Base-by-base conservation (phyloP, 2,797 vertebrate genomes). In the Rhinichthys osculus region DNA sequence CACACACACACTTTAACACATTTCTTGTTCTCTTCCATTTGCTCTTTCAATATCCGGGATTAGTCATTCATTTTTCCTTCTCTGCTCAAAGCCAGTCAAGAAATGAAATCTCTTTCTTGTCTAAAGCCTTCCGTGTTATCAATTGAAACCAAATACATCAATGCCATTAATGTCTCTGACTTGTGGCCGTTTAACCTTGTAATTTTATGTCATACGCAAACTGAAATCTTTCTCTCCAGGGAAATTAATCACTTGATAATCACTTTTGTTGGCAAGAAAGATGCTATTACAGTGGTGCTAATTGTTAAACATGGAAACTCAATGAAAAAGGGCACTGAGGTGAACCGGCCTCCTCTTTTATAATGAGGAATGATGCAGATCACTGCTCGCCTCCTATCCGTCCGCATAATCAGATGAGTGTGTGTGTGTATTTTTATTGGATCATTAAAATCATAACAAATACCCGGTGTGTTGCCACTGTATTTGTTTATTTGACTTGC, bases 221-320 rank as follows among this genome's bases (percentile, higher is more conserved):
- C 71, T 86, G 69, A 85, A 88, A 84, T 83, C 64, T 69, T 81
- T 84, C 59, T 85, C 89, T 86, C 79, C 0, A 21, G 88, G 88
- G 89, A 89, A 91, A 90, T 86, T 79, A 90, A 89, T 90, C 82
- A 88, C 79, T 87, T 72, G 71, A 85, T 91, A 88, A 90, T 90
- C 87, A 81, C 84, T 87, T 87, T 81, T 86, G 57, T 82, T 81
- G 79, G 85, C 77, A 73, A 64, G 85, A 81, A 85, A 88, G 80
- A 66, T 64, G 70, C 83, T 83, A 59, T 86, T 87, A 86, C 82
- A 81, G 80, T 81, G 57, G 78, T 87, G 86, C 83, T 90, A 88
- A 88, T 91, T 88, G 90, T 88, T 86, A 86, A 87, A 89, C 88
- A 88, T 79, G 73, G 87, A 84, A 81, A 86, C 78, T 72, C 86